Conservation (phyloP, 2,113 vertebrate genomes). For the Crotalus helleri region DNA sequence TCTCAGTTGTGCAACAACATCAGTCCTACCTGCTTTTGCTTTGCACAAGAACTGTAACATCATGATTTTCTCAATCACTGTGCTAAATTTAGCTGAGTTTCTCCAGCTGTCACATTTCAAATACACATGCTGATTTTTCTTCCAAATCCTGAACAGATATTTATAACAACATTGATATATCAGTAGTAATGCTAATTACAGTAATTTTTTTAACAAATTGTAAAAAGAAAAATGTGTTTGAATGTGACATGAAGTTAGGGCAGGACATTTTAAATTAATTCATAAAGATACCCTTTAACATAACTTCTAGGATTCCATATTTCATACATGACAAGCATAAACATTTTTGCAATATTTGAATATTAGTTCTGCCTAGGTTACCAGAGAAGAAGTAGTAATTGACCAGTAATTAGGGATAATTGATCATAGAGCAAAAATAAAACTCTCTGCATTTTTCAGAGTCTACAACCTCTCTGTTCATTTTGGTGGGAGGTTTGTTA, state of each 20-base stretch:
- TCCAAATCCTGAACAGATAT: conserved; percentile 41
- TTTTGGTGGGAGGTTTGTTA: conserved; percentile 9
- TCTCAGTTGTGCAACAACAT: neutral
- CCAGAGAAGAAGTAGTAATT: conserved; percentile 22
- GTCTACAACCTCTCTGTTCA: neutral
- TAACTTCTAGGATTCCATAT: neutral
- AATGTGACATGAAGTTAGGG: neutral
- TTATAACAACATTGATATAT: conserved; percentile 30
- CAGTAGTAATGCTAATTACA: conserved; percentile 13
- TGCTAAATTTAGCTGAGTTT: neutral
- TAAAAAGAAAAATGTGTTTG: conserved; percentile 9
- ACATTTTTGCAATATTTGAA: neutral
- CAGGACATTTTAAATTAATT: neutral
- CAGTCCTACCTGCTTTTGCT: neutral
- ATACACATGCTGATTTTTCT: neutral
- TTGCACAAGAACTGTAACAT: neutral
- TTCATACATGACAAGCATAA: neutral
- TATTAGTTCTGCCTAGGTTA: conserved; percentile 13
- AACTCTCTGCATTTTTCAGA: conserved; percentile 26
- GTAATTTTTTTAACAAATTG: neutral
- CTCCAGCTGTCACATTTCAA: neutral
- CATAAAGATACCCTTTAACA: neutral
- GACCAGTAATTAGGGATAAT: neutral
- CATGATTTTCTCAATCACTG: neutral
- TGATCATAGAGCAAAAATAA: neutral